These are phyloP conservation scores for Watsonalla cultraria DNA, from an alignment of 2,888 invertebrate genomes.

Conservation along the genomic window DNA sequence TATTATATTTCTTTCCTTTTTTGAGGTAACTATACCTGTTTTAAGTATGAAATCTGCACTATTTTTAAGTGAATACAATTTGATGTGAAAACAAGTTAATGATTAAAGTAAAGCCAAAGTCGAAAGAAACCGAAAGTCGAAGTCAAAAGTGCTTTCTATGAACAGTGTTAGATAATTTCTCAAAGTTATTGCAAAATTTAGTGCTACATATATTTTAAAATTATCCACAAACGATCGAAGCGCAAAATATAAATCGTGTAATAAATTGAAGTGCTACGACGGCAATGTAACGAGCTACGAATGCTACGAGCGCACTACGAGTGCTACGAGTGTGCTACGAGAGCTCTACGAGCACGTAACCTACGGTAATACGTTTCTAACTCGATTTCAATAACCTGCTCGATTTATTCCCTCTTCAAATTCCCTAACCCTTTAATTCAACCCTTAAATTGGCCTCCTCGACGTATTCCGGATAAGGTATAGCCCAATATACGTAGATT, in stretches of 20 bases:
- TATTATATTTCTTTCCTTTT: constrained; percentile 15
- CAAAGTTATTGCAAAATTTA: too few relatives aligned
- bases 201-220: too few relatives aligned
- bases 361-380: constrained; percentile 34
- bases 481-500: constrained; percentile 8
- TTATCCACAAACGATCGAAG: constrained; percentile 16
- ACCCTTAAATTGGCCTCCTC: constrained; percentile 22
- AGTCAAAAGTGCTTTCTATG: too few relatives aligned
- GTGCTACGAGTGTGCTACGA: constrained; percentile 13
- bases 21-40: background rate
- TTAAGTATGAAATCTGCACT: too few relatives aligned
- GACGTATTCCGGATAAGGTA: constrained; percentile 25
- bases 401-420: constrained; percentile 39
- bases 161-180: too few relatives aligned
- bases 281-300: constrained; percentile 42
- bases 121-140: too few relatives aligned
- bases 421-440: constrained; percentile 23
- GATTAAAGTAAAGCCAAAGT: too few relatives aligned
- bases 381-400: constrained; percentile 44
- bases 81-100: too few relatives aligned
- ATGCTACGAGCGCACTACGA: constrained; percentile 37
- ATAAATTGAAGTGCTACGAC: constrained; percentile 49
- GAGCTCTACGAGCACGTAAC: constrained; percentile 26
- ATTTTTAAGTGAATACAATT: too few relatives aligned
- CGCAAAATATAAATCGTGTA: constrained; percentile 37